Evolutionary conservation across 2,113 vertebrate species (phyloP).

Genomic region (Pogona vitticeps): DNA sequence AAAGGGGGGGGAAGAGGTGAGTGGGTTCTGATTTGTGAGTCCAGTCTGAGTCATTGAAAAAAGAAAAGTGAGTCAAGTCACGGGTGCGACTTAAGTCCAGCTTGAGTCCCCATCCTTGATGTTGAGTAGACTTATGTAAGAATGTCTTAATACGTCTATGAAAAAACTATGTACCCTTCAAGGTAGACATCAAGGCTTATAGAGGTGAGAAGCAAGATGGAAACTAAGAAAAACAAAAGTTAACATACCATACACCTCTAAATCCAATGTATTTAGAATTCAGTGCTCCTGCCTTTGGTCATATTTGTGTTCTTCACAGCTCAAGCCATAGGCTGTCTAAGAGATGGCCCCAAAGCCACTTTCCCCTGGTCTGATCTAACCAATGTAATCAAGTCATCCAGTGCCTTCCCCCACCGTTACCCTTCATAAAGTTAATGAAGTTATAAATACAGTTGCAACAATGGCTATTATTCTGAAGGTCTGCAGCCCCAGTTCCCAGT

Average conservation of each 20-base stretch:
- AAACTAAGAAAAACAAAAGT: not conserved
- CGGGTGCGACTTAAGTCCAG: too few species aligned
- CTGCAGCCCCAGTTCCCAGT: slow-evolving; percentile 50
- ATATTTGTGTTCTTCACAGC: not conserved
- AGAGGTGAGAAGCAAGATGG: not conserved
- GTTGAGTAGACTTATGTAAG: too few species aligned
- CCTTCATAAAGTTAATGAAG: slow-evolving; percentile 54
- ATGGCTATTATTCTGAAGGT: slow-evolving; percentile 54
- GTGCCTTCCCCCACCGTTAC: slow-evolving; percentile 42
- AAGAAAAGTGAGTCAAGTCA: too few species aligned
- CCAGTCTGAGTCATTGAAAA: too few species aligned
- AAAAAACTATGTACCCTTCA: too few species aligned
- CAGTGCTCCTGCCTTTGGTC: not conserved
- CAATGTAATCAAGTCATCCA: not conserved
- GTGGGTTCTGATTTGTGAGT: too few species aligned
- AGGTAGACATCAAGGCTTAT: not conserved
- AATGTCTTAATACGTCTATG: too few species aligned
- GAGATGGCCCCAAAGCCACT: too few species aligned
- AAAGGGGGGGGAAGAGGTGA: too few species aligned
- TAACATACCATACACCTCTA: not conserved
- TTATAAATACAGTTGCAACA: slow-evolving; percentile 65
- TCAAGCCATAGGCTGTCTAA: not conserved
- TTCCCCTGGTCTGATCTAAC: too few species aligned
- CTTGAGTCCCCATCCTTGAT: too few species aligned
- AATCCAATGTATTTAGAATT: not conserved